phyloP scores from a whole-genome alignment of 2,888 invertebrate species.

The Leptinotarsa peninsularis region DNA sequence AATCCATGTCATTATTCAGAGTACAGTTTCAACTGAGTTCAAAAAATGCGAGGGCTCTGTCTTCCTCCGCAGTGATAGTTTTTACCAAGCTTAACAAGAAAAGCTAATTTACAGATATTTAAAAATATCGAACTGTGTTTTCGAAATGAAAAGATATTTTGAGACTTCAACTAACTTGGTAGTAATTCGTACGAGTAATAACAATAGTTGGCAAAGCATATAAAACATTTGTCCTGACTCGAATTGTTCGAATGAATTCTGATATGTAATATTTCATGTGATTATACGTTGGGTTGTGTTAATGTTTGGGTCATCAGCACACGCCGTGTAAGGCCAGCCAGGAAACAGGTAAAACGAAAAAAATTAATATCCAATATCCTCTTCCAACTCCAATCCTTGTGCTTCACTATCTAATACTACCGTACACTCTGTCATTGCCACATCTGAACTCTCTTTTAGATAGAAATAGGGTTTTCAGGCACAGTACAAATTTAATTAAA shows the following conservation, averaged over 20 bases:
- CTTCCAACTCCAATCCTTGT: slow-evolving; percentile 30
- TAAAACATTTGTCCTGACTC: slow-evolving; percentile 4
- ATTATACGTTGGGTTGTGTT: slow-evolving; percentile 31
- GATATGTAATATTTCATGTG: slow-evolving; percentile 3
- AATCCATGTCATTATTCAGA: too few species aligned
- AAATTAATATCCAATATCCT: slow-evolving; percentile 25
- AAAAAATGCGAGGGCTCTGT: too few species aligned
- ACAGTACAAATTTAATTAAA: slow-evolving; percentile 33
- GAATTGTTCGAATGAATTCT: background rate
- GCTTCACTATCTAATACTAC: slow-evolving; percentile 36
- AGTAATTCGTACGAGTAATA: too few species aligned
- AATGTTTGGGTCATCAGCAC: slow-evolving; percentile 40
- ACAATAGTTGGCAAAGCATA: background rate
- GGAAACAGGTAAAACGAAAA: slow-evolving; percentile 54
- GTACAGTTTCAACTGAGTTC: too few species aligned
- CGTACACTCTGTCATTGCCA: slow-evolving; percentile 44
- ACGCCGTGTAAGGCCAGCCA: slow-evolving; percentile 47
- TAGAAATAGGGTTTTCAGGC: slow-evolving; percentile 40
- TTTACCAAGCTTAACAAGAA: too few species aligned
- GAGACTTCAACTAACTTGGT: too few species aligned
- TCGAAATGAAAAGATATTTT: too few species aligned
- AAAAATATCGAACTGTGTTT: too few species aligned
- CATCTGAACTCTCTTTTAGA: slow-evolving; percentile 44
- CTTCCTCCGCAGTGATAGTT: too few species aligned
- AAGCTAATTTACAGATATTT: too few species aligned